These are phyloP conservation scores for Alouatta palliata DNA, from an alignment of 2,113 vertebrate species.

Conservation along the genomic window DNA sequence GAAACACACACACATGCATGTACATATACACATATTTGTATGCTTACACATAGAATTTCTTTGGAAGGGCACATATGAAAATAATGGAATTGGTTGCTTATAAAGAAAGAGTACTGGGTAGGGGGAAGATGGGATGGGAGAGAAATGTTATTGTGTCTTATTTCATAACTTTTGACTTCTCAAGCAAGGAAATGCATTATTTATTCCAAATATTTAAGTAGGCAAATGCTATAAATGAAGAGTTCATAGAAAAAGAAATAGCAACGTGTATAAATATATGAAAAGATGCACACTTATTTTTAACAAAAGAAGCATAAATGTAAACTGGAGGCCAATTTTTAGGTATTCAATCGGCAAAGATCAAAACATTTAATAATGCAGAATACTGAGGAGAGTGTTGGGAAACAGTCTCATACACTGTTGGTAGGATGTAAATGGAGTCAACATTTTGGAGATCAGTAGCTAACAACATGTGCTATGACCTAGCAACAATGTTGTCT, in stretches of 20 bases:
- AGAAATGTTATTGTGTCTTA: background rate
- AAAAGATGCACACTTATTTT: background rate
- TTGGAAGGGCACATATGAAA: background rate
- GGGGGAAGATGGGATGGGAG: background rate
- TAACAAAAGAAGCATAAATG: background rate
- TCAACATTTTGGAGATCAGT: background rate
- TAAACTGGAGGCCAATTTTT: background rate
- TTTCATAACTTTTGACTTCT: background rate
- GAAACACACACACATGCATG: background rate
- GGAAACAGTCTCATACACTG: background rate
- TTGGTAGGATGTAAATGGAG: background rate
- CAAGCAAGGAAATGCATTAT: background rate
- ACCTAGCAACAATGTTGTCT: background rate
- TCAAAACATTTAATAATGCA: background rate
- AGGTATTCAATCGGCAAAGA: background rate
- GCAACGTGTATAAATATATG: background rate
- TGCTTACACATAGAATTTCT: background rate
- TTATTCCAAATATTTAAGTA: background rate
- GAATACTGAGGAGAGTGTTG: background rate
- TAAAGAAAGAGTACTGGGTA: background rate
- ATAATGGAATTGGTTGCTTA: background rate
- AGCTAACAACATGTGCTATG: background rate
- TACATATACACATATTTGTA: background rate
- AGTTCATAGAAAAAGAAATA: background rate
- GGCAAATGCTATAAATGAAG: background rate